Evolutionary conservation across 2,888 invertebrate genomes (phyloP), one percentile per base, ranked within the genome.

Genomic region (Heliothis peltigera): DNA sequence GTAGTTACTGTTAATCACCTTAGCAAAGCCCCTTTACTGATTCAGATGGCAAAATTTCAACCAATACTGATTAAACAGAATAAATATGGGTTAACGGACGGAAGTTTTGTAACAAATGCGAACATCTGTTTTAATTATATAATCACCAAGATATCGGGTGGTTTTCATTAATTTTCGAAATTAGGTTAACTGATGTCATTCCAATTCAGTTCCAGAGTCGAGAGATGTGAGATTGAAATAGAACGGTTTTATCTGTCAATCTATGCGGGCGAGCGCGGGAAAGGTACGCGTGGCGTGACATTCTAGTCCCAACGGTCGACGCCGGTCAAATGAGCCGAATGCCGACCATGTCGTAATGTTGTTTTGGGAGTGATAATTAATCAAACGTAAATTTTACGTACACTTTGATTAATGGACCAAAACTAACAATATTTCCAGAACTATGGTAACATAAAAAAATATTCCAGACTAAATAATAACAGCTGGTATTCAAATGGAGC

Each of bases 1-100:
- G 69, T 68, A 63, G 70, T 75, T 70, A 78, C 72, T 71, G 60
- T 69, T 82, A 79, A 79, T 77, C 71, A 75, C 81, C 77, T 77
- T 69, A 68, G 43, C 28, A 56, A 71, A 69, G 15, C 62, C 59
- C 62, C 53, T 58, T 58, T 66, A 73, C 73, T 70, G 59, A 65
- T 75, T 64, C 21, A 43, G 43, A 67, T 44, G 59, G 65, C 55
- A 19, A 68, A 69, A 71, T 63, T 72, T 76, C 32, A 73, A 70
- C 65, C 43, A 46, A 17, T 22, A 21, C 39, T 64, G 39, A 70
- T 65, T 43, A 35, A 63, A 25, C 61, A 47, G 52, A 54, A 54
- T 46, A 39, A 51, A 73, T 72, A 58, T 70, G 28, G 70, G 68
- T 70, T 80, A 72, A 72, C 52, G 53, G 54, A 61, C 71, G 68